Evolutionary conservation across 2,888 invertebrate species (phyloP), one percentile per base, ranked within the genome.

Genomic region (Pristionchus maxplancki): DNA sequence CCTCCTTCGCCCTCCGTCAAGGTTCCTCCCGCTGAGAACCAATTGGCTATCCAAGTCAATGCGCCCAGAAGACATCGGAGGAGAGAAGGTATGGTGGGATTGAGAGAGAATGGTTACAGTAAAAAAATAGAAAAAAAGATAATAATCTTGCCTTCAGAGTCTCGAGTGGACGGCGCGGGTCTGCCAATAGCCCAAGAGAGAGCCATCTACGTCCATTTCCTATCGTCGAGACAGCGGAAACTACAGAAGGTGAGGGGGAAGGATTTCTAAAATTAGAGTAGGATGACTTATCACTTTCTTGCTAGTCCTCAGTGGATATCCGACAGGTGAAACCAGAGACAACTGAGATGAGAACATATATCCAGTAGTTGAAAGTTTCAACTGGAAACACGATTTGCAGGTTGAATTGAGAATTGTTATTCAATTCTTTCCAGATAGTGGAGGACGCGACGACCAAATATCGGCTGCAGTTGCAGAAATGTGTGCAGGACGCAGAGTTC

Each of bases 141-240:
- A n/a, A 8, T 37, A 9, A 20, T 5, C 20, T 15, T 31, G 64
- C 8, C 28, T 37, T 15, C 78, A 88, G 78, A 58, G 17, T 58
- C 71, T 62, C 40, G 64, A 28, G 58, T 48, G 62, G 88, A 90
- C 58, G 89, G 88, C 17, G 89, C 85, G 6, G 85, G 85, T n/a
- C 37, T 81, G 34, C 67, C 87, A n/a, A 90, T 91, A 34, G 88
- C 90, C 0, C 86, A 84, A 0, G 92, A 93, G 67, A 64, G 74
- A 34, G 91, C 92, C 48, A 91, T 90, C 74, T 93, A 93, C 89
- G 90, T 94, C 24, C 91, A 92, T 67, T 93, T 91, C 90, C 85
- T 92, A 15, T 91, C 90, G 81, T 89, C 89, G 11, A 87, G 88
- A 34, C 94, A 94, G 89, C 86, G 90, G 28, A 87, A 88, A 37